These are phyloP conservation scores for Liopterus haemorrhoidalis DNA, from an alignment of 2,888 invertebrate species.

Conservation along the genomic window DNA sequence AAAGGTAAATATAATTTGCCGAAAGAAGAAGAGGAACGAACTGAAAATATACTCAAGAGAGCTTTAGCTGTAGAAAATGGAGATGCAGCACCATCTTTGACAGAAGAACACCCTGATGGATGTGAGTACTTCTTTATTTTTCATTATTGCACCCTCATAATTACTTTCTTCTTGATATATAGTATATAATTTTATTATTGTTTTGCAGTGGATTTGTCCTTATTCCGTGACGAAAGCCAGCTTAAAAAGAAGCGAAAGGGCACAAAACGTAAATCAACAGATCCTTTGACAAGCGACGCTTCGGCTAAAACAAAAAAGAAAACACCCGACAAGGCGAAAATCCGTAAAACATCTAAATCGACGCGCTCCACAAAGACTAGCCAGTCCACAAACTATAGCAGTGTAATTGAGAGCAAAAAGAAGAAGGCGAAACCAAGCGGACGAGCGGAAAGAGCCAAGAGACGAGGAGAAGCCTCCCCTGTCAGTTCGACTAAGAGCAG, in stretches of 20 bases:
- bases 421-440: constrained; percentile 19
- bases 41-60: constrained; percentile 75
- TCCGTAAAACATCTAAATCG: constrained; percentile 34
- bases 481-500: constrained; percentile 30
- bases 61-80: constrained; percentile 78
- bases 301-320: constrained; percentile 27
- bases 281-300: constrained; percentile 23
- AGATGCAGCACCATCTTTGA: constrained; percentile 55
- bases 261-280: constrained; percentile 40
- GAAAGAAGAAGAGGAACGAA: constrained; percentile 67
- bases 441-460: constrained; percentile 38
- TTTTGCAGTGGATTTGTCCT: constrained; percentile 70
- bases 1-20: constrained; percentile 67
- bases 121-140: constrained; percentile 51
- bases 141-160: constrained; percentile 6
- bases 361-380: constrained; percentile 23
- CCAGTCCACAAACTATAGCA: constrained; percentile 16
- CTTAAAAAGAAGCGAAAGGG: constrained; percentile 50
- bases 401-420: constrained; percentile 12
- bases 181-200: constrained; percentile 22
- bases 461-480: constrained; percentile 29
- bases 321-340: constrained; percentile 37
- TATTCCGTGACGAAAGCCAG: constrained; percentile 79
- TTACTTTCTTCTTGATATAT: constrained; percentile 6
- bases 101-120: constrained; percentile 81